These are phyloP conservation scores for Lapara coniferarum DNA, from an alignment of 2,888 invertebrate genomes.

Conservation along the genomic window DNA sequence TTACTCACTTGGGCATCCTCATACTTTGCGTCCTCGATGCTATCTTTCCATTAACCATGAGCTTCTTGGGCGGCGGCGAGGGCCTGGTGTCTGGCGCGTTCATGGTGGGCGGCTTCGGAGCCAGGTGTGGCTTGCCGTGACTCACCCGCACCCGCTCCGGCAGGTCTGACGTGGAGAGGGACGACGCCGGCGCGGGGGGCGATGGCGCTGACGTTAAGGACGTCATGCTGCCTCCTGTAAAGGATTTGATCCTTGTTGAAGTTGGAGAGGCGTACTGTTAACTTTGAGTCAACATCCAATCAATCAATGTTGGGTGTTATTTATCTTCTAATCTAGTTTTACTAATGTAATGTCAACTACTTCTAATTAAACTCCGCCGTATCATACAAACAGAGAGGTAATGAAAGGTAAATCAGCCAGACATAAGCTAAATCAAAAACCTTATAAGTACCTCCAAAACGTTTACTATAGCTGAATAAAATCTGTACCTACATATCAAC, in stretches of 20 bases:
- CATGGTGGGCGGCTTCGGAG: constrained; percentile 89
- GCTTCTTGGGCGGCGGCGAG: constrained; percentile 87
- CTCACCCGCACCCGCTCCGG: constrained; percentile 80
- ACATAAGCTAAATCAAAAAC: not conserved
- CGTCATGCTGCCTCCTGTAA: constrained; percentile 76
- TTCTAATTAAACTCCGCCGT: too few relatives aligned
- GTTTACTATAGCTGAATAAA: too few relatives aligned
- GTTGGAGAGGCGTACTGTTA: too few relatives aligned
- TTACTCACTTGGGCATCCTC: constrained; percentile 88
- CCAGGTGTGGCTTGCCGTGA: constrained; percentile 92
- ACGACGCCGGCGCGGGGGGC: constrained; percentile 62
- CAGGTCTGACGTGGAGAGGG: constrained; percentile 74
- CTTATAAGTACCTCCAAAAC: not conserved
- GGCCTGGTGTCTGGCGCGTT: constrained; percentile 82
- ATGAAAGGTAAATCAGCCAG: too few relatives aligned
- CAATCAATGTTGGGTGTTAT: too few relatives aligned
- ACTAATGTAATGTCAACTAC: too few relatives aligned
- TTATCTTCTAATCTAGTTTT: too few relatives aligned
- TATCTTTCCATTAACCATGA: constrained; percentile 82
- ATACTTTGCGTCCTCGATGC: constrained; percentile 92
- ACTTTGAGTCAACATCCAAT: too few relatives aligned
- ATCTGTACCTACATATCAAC: too few relatives aligned
- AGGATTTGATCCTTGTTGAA: not conserved
- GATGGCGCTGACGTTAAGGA: constrained; percentile 66
- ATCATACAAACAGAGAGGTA: too few relatives aligned